These are phyloP conservation scores for Paralichthys olivaceus DNA, from an alignment of 2,113 vertebrate species.

Conservation along the genomic window DNA sequence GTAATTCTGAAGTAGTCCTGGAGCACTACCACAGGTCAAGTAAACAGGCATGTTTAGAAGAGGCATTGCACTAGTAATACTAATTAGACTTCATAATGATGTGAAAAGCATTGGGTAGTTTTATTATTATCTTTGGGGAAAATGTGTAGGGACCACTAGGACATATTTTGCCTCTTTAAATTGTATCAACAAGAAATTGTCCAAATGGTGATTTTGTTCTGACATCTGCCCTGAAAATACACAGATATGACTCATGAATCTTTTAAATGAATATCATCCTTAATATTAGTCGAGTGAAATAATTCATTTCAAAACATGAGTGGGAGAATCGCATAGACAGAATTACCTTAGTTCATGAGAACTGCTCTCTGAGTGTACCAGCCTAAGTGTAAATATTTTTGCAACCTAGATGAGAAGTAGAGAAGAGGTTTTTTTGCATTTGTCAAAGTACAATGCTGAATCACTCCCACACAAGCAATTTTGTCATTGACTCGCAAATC, in stretches of 20 bases:
- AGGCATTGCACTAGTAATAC: no score
- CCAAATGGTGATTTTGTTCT: not conserved
- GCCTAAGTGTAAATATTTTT: constrained; percentile 39
- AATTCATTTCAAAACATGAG: constrained; percentile 45
- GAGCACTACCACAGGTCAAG: no score
- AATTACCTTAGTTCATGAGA: constrained; percentile 30
- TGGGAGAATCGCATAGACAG: constrained; percentile 26
- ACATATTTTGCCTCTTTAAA: not conserved
- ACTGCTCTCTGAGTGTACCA: constrained; percentile 3
- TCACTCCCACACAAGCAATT: constrained; percentile 44
- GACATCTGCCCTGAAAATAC: constrained; percentile 20
- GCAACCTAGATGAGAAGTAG: constrained; percentile 8
- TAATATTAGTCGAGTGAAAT: constrained; percentile 24
- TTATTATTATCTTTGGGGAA: no score
- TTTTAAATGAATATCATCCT: constrained; percentile 35
- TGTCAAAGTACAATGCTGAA: constrained; percentile 47
- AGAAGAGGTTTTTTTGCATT: not conserved
- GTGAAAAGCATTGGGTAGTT: no score
- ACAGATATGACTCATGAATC: constrained; percentile 33
- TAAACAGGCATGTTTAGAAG: no score
- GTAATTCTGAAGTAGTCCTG: no score
- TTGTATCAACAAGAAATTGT: no score
- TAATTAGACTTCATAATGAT: no score
- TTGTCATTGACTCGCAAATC: constrained; percentile 45
- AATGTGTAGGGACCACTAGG: not conserved